Base-by-base conservation (phyloP, 2,113 vertebrate genomes). In the Polypterus senegalus region DNA sequence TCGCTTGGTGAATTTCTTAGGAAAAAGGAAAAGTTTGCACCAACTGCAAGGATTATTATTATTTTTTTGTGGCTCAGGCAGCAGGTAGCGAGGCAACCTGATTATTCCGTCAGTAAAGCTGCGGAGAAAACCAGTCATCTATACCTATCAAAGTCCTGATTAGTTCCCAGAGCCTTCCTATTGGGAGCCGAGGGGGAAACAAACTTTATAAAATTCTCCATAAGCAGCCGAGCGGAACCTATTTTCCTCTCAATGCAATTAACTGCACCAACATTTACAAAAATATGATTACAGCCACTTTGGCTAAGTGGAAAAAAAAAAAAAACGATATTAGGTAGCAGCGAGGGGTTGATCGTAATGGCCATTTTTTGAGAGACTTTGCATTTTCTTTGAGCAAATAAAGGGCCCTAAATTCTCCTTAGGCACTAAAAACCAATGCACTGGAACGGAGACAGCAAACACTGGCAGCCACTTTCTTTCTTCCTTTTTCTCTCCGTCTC, bases 231-330 rank as follows among this genome's bases (percentile, higher is more conserved):
- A 92, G 92, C 83, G 74, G 89, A 92, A 94, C 92, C 91, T 91
- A 97, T 98, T 97, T 95, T 89, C 91, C 85, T 96, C 91, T 88
- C 90, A 87, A 93, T 89, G 91, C 95, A 98, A 97, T 98, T 98
- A 97, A 95, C 87, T 74, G 88, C 90, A 79, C 89, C 91, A 93
- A 94, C 94, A 97, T 97, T 97, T 97, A 96, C 93, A 94, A 94
- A 84, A 93, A 97, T 97, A 98, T 96, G 92, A 97, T 97, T 97
- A 96, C 91, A 92, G 90, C 89, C 89, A 90, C 92, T 97, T 97
- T 93, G 88, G 91, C 89, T 91, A 94, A 93, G 92, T 92, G 87
- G 89, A 91, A 85, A 88, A 91, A 91, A 87, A 87, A 88, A 92
- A 90, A 88, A 27, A 27, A 27, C 27, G 89, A 94, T 97, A 97